Evolutionary conservation across 2,888 invertebrate species (phyloP).

Genomic region (Oxyteleia sp.): DNA sequence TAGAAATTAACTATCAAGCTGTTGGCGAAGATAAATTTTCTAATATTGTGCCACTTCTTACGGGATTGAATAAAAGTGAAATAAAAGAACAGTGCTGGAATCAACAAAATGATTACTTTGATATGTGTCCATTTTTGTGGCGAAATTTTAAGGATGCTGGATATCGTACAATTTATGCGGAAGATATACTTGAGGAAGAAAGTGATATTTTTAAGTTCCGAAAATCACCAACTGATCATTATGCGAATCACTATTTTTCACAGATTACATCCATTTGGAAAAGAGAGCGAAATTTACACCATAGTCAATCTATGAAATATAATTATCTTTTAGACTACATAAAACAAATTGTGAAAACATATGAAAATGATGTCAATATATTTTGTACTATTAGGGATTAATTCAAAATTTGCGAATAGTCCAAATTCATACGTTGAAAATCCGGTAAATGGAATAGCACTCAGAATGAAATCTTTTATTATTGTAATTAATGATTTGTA

Average conservation of each 20-base stretch:
- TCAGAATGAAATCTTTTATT: no score
- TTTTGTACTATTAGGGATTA: no score
- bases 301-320: not conserved
- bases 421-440: no score
- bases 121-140: slow-evolving; percentile 19
- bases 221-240: slow-evolving; percentile 12
- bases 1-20: slow-evolving; percentile 21
- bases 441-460: no score
- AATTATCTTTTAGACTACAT: no score
- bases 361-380: no score
- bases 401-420: no score
- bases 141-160: not conserved
- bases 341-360: no score
- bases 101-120: not conserved
- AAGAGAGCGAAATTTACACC: not conserved
- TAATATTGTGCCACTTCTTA: slow-evolving; percentile 30
- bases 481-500: no score
- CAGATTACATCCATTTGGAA: not conserved
- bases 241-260: slow-evolving; percentile 17
- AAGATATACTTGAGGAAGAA: no score
- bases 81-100: not conserved
- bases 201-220: no score
- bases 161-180: slow-evolving; percentile 19
- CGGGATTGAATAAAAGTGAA: not conserved
- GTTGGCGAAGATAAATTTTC: slow-evolving; percentile 14